Base-by-base conservation (phyloP, 2,113 vertebrate genomes). In the Calidris pygmaea region DNA sequence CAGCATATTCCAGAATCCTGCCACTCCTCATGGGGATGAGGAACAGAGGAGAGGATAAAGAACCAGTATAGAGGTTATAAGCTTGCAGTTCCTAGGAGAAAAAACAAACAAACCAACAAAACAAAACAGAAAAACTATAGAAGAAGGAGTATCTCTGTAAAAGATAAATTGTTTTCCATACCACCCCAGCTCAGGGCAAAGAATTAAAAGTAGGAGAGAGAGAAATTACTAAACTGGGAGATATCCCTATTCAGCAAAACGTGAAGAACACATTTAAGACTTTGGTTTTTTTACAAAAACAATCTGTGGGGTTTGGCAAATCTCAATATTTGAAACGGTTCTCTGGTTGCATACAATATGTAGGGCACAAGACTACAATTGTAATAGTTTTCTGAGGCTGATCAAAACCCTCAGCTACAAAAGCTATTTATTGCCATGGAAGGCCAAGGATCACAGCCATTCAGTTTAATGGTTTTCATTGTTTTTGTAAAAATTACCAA, bases 1-100 rank as follows among this genome's bases (percentile, higher is more conserved):
- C 35, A 84, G 11, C 8, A 65, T 9, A 24, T 35, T 83, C 11
- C 45, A 80, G 37, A 80, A 88, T 6, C 9, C 17, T 68, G 48
- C 14, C 1, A 0, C 19, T 70, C 29, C 63, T 70, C 2, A 0
- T 11, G 21, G 4, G 18, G 20, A 83, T 3, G 6, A 50, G 10
- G 23, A 86, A 70, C 32, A 50, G 19, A 85, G 22, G 7, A 82
- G 16, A 85, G 19, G 12, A 59, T n/a, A 67, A 60, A 68, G 12
- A 89, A 52, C 0, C 1, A 3, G 21, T 56, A 37, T 2, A 59
- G 9, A 83, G 19, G 14, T 37, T 48, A n/a, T 24, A 56, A 45
- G 4, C 6, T 59, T 63, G 14, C 24, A 81, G 48, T 26, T 59
- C n/a, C 11, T 20, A 59, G 24, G 34, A 8, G 30, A 23, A 60